Percentiles rank a stretch among this genome's conserved stretches.
Conservation (phyloP, 2,888 invertebrate genomes). For the Cantharis nigra region DNA sequence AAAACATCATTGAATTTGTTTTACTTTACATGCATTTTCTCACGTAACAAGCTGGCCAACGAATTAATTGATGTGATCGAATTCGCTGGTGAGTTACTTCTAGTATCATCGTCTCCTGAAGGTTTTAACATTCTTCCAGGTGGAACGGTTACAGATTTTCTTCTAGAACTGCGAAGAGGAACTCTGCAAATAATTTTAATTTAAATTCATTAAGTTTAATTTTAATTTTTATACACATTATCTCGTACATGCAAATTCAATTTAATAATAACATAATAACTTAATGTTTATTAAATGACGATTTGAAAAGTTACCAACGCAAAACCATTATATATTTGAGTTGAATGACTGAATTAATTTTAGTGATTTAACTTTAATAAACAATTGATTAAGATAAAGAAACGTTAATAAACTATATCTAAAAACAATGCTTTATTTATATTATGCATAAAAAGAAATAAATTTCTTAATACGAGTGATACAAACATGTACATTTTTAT, state of each 20-base stretch:
- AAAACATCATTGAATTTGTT: background rate
- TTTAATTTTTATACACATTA: conserved; percentile 1
- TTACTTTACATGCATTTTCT: conserved; percentile 73
- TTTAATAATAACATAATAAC: background rate
- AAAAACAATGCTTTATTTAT: no score
- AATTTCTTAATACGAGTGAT: no score
- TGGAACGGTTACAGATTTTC: conserved; percentile 67
- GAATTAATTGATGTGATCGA: conserved; percentile 87
- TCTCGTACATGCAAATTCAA: conserved; percentile 2
- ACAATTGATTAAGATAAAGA: background rate
- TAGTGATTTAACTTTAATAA: background rate
- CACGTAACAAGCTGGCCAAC: conserved; percentile 78
- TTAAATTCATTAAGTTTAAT: background rate
- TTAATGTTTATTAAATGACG: background rate
- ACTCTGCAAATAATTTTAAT: conserved; percentile 5
- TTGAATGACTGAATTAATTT: background rate
- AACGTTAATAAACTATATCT: background rate
- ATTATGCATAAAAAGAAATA: no score
- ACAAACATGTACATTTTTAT: no score
- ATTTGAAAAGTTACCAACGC: background rate
- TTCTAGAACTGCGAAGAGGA: conserved; percentile 59
- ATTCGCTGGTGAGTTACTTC: conserved; percentile 71
- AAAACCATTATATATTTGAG: background rate
- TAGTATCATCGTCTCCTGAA: conserved; percentile 61
- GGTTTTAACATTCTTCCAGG: conserved; percentile 56